Conservation (phyloP, 2,113 vertebrate genomes). For the Pholis gunnellus region DNA sequence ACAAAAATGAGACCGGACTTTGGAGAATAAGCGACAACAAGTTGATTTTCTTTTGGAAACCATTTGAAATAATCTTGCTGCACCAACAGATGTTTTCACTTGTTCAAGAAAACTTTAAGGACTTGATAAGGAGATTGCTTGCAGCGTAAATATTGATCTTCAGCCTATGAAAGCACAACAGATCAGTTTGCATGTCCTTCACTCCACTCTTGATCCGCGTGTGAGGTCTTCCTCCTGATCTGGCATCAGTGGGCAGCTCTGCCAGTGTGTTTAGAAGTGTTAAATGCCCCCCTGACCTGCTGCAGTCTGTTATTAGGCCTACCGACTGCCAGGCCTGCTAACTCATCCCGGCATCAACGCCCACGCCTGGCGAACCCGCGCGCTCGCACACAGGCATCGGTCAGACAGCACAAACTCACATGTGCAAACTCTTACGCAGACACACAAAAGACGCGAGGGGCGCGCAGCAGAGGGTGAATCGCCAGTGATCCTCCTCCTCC, state of each 20-base stretch:
- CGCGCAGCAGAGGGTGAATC: slow-evolving; percentile 61
- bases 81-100: neutral
- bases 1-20: slow-evolving; percentile 18
- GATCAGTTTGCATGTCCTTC: slow-evolving; percentile 26
- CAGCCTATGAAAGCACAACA: slow-evolving; percentile 24
- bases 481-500: slow-evolving; percentile 65
- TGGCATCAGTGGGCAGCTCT: slow-evolving; percentile 65
- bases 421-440: neutral
- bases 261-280: slow-evolving; percentile 77
- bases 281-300: slow-evolving; percentile 77
- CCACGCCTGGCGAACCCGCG: slow-evolving; percentile 52
- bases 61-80: neutral
- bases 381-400: slow-evolving; percentile 29
- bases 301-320: slow-evolving; percentile 75
- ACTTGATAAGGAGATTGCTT: neutral
- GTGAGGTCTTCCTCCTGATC: slow-evolving; percentile 70
- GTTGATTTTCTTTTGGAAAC: slow-evolving; percentile 8
- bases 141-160: neutral
- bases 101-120: neutral
- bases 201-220: slow-evolving; percentile 42
- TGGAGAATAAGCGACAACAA: slow-evolving; percentile 12
- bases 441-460: slow-evolving; percentile 21
- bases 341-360: slow-evolving; percentile 62
- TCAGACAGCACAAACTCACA: neutral
- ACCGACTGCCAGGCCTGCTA: slow-evolving; percentile 65